Evolutionary conservation across 2,797 vertebrate genomes (phyloP).

Genomic region (Pteronotus mesoamericanus): DNA sequence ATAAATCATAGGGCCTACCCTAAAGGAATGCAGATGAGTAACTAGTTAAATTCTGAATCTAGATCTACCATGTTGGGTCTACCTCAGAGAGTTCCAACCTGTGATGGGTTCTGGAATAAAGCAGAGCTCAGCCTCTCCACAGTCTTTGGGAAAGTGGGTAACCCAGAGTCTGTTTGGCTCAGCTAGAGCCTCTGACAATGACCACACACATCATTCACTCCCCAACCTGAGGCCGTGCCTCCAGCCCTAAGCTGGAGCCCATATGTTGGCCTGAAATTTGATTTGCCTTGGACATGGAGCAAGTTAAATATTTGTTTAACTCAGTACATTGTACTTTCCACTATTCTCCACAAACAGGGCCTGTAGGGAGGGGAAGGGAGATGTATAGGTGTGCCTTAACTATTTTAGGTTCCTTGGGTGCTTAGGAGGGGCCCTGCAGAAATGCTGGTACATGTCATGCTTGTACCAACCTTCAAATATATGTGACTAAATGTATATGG

Average conservation of each 20-base stretch:
- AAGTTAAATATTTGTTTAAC: constrained; percentile 74
- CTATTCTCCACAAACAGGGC: neutral
- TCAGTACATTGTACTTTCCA: constrained; percentile 50
- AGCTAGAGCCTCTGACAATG: neutral
- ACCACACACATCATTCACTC: neutral
- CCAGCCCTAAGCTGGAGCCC: constrained; percentile 28
- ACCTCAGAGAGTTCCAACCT: neutral
- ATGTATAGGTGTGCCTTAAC: neutral
- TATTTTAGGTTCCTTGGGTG: neutral
- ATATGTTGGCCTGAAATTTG: constrained; percentile 58
- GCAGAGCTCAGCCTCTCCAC: neutral
- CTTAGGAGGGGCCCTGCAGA: neutral
- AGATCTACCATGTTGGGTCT: neutral
- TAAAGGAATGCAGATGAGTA: neutral
- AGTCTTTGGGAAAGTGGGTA: neutral
- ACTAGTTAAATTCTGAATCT: neutral
- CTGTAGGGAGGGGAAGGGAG: neutral
- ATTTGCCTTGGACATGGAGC: constrained; percentile 64
- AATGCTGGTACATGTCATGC: neutral
- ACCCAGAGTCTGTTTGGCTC: neutral
- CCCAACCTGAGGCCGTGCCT: neutral
- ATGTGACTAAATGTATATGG: neutral
- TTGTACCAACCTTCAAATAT: neutral
- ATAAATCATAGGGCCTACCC: neutral
- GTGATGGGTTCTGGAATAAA: neutral